Evolutionary conservation across 2,113 vertebrate genomes (phyloP), one percentile per base, ranked within the genome.

Genomic region (Corvus moneduloides): DNA sequence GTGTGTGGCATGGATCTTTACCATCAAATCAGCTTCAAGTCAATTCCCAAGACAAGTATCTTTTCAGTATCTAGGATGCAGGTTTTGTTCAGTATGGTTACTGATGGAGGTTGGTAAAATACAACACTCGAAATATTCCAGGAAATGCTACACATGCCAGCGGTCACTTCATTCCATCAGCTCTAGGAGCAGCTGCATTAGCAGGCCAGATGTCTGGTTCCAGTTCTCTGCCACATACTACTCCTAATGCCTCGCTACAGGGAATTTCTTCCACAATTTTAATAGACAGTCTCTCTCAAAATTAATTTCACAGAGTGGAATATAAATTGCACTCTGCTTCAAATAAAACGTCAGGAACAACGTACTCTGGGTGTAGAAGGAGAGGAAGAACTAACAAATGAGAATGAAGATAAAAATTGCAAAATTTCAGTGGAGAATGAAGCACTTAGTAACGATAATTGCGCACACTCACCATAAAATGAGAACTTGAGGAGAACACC

Each of bases 391-490:
- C 41, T 41, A 87, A 85, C 66, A 88, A 86, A 79, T 82, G 76
- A 83, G 55, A 75, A 39, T 51, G 48, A 61, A 64, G 79, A 87
- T 72, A 84, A 92, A 89, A 90, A 67, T 1, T 22, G 46, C 43
- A 69, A 7, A n/a, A 49, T 95, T 86, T 88, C 88, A 90, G 39
- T 32, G 52, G 51, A 91, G 68, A 90, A 84, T 9, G 33, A 61
- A 88, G 84, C 61, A 74, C 82, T 95, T 66, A 73, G 66, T 19
- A 21, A 76, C 54, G 92, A 80, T 89, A 95, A 94, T 66, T 92
- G 84, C 1, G 0, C 32, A 61, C 62, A 44, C 86, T 87, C 85
- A 86, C 54, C 59, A 35, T 27, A 78, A 84, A 95, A 92, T 85
- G 86, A 84, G 58, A 91, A 67, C 83, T 71, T 24, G 51, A 85